Evolutionary conservation across 92 coral and sea anemone species (phyloP).

Genomic region (Siderastrea radians): DNA sequence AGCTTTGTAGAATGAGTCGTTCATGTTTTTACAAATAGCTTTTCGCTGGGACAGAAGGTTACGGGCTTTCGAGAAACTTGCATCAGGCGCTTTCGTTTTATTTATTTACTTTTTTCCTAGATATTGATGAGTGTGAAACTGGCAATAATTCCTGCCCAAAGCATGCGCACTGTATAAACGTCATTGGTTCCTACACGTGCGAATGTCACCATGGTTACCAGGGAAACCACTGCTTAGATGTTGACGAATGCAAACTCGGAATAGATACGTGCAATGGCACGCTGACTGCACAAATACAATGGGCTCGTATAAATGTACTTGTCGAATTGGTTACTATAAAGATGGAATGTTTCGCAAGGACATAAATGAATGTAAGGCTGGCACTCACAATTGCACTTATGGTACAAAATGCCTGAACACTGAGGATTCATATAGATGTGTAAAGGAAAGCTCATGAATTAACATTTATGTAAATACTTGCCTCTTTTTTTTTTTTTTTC

Average conservation of each 20-base stretch:
- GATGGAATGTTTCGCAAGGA: constrained; percentile 23
- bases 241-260: constrained; percentile 20
- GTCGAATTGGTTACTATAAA: constrained; percentile 3
- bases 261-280: constrained; percentile 12
- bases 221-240: constrained; percentile 10
- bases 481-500: neutral
- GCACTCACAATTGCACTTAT: neutral
- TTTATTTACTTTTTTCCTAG: neutral
- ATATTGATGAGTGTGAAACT: constrained; percentile 6
- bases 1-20: too few species aligned
- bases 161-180: neutral
- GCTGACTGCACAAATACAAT: constrained; percentile 28
- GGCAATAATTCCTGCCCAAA: constrained; percentile 4
- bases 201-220: constrained; percentile 15
- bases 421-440: neutral
- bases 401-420: neutral
- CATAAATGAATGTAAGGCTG: constrained; percentile 16
- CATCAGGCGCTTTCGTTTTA: too few species aligned
- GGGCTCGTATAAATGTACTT: constrained; percentile 27
- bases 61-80: neutral
- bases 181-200: constrained; percentile 12
- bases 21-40: neutral
- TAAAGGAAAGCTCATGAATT: neutral
- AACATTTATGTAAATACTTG: too few species aligned
- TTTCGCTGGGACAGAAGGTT: neutral